phyloP scores from a whole-genome alignment of 2,113 vertebrate species.

The Carlito syrichta region DNA sequence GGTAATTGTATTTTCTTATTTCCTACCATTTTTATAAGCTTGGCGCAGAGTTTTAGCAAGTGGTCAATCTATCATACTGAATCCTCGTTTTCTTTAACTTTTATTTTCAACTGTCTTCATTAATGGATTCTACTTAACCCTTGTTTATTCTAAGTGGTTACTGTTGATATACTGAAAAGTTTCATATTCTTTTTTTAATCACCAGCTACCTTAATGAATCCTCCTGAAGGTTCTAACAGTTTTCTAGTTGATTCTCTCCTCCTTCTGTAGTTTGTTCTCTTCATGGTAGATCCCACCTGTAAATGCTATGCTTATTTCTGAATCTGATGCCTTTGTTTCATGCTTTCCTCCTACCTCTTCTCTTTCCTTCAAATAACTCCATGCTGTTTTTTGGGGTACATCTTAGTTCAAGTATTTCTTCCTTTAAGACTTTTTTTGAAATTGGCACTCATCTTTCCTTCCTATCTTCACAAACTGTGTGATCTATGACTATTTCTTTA shows the following conservation, averaged over 20 bases:
- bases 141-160: neutral
- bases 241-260: neutral
- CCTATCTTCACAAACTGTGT: neutral
- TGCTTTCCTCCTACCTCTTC: neutral
- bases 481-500: neutral
- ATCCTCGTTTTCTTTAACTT: neutral
- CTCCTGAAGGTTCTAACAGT: neutral
- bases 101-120: neutral
- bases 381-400: neutral
- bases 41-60: neutral
- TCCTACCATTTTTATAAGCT: conserved; percentile 1
- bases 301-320: neutral
- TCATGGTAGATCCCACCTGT: neutral
- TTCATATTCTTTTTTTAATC: neutral
- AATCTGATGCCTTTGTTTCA: neutral
- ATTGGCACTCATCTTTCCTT: neutral
- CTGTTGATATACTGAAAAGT: neutral
- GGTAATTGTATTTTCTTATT: neutral
- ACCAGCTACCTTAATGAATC: neutral
- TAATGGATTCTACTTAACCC: neutral
- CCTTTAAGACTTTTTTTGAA: neutral
- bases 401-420: neutral
- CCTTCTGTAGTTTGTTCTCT: neutral
- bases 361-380: neutral
- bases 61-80: neutral